Evolutionary conservation across 1,140 invertebrate genomes (phyloP).

Genomic region (Pseudachorutes palmiensis): DNA sequence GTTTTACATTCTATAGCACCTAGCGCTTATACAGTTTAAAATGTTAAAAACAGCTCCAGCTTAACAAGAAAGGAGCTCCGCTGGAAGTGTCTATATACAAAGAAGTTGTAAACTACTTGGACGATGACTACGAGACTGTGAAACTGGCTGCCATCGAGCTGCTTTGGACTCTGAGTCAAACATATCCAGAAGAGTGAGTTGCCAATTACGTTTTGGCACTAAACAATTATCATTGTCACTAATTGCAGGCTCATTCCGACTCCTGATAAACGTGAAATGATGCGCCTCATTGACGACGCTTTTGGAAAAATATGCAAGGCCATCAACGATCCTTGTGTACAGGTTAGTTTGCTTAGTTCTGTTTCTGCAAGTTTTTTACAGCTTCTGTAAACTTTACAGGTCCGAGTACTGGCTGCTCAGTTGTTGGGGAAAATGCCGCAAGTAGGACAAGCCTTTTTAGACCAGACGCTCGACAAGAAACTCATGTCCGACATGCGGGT

Average conservation of each 20-base stretch:
- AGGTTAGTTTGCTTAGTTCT: constrained; percentile 20
- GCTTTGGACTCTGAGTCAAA: constrained; percentile 72
- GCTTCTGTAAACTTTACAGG: constrained; percentile 44
- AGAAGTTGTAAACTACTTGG: constrained; percentile 69
- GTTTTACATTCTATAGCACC: too few relatives aligned
- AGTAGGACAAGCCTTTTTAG: constrained; percentile 80
- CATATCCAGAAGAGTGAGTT: constrained; percentile 75
- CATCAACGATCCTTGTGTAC: constrained; percentile 75
- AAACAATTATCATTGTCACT: background rate
- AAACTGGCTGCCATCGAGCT: constrained; percentile 74
- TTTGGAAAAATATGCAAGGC: constrained; percentile 91
- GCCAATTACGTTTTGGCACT: background rate
- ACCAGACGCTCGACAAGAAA: constrained; percentile 96
- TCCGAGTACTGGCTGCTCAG: constrained; percentile 68
- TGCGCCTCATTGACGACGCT: constrained; percentile 87
- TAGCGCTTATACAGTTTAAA: too few relatives aligned
- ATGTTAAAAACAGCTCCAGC: constrained; percentile 44
- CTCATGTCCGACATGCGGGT: constrained; percentile 93
- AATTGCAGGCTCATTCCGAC: constrained; percentile 19
- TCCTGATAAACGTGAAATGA: constrained; percentile 45
- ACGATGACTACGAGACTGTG: constrained; percentile 92
- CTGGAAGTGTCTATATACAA: constrained; percentile 69
- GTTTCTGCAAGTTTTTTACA: constrained; percentile 4
- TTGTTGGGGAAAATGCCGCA: constrained; percentile 74
- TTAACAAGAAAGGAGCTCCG: constrained; percentile 70